Evolutionary conservation across 1,140 invertebrate species (phyloP).

Genomic region (Scaptomyza hsui): DNA sequence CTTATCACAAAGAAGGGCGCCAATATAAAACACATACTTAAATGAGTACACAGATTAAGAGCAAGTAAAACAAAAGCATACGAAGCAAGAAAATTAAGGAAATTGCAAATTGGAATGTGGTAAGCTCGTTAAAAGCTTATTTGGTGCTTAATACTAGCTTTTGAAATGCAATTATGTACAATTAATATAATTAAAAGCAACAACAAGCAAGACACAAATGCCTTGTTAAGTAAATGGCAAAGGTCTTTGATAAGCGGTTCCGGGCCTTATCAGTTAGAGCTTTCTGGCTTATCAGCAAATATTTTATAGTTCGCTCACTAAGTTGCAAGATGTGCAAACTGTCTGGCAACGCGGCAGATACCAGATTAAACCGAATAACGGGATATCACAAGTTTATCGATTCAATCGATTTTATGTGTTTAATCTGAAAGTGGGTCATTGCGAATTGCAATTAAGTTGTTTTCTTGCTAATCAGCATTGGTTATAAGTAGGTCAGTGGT

Average conservation of each 20-base stretch:
- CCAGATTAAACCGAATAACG: too few relatives aligned
- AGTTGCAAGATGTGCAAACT: neutral
- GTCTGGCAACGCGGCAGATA: neutral
- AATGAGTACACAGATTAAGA: slow-evolving; percentile 7
- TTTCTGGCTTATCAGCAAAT: slow-evolving; percentile 10
- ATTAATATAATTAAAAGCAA: neutral
- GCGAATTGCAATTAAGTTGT: neutral
- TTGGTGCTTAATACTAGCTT: slow-evolving; percentile 5
- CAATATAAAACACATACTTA: neutral
- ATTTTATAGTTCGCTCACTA: slow-evolving; percentile 1
- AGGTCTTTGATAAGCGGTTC: slow-evolving; percentile 22
- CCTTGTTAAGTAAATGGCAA: neutral
- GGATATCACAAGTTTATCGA: too few relatives aligned
- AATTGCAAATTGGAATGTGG: neutral
- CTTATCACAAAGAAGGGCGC: slow-evolving; percentile 29
- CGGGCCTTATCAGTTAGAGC: slow-evolving; percentile 8
- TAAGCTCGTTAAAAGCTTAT: neutral
- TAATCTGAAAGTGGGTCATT: neutral
- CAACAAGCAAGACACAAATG: neutral
- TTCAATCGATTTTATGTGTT: too few relatives aligned
- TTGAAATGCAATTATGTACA: slow-evolving; percentile 15
- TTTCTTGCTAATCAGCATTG: neutral
- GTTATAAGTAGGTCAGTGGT: neutral
- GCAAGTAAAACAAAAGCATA: neutral
- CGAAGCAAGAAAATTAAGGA: neutral